Evolutionary conservation across 2,113 vertebrate genomes (phyloP), one percentile per base, ranked within the genome.

Genomic region (Empidonax traillii): DNA sequence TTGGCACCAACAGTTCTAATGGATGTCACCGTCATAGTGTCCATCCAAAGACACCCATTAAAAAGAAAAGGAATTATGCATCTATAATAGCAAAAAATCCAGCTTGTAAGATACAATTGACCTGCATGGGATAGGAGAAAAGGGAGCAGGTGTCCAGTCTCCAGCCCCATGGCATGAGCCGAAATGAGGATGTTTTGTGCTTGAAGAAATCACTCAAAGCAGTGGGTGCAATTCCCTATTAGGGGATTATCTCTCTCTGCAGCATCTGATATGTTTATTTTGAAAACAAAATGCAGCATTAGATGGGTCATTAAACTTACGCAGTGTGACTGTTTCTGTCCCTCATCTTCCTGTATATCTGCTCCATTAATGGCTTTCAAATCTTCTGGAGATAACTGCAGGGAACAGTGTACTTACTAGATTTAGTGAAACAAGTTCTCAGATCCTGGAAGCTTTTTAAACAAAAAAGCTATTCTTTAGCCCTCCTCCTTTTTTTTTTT

Each of bases 381-480:
- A 35, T 51, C 66, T 73, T 61, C 46, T 52, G 65, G 35, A 65
- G 61, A 28, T 37, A 81, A 63, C 33, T 46, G 31, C 31, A 76
- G 37, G 49, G n/a, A 68, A 22, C 8, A 49, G 12, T n/a, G 24
- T 18, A 79, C 27, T 28, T 18, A 79, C 27, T 28, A 56, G 41
- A 35, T 74, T 89, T 61, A 65, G 55, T 16, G 16, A 59, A 66
- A 8, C 14, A 94, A 69, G 47, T 33, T 25, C 43, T 75, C 56
- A 68, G 31, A 79, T 30, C 47, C 59, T 89, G 30, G 53, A 94
- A 92, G 8, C n/a, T 87, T 87, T 62, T 89, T 56, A 72, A 87
- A 92, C 52, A 90, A 84, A 68, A 39, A 78, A 79, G 30, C 55
- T 75, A 52, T 85, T 90, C 25, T 95, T 84, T 39, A 30, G 22